phyloP scores from a whole-genome alignment of 1,140 invertebrate genomes.

The Frieseomelitta varia region DNA sequence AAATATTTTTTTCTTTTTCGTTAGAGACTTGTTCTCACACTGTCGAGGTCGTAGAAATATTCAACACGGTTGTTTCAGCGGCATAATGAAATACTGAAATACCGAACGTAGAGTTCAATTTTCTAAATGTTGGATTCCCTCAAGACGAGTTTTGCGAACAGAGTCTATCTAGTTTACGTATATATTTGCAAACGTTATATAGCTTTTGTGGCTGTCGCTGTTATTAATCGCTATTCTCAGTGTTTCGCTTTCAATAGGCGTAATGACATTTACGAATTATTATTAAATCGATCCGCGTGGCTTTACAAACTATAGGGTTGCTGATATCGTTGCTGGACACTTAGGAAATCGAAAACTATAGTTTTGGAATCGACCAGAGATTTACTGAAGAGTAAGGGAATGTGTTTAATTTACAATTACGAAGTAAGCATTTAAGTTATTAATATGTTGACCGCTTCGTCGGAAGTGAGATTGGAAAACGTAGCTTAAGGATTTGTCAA shows the following conservation, averaged over 20 bases:
- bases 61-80: no score
- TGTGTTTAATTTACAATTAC: neutral
- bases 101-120: neutral
- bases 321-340: neutral
- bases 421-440: neutral
- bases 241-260: constrained; percentile 60
- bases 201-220: constrained; percentile 66
- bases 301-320: constrained; percentile 35
- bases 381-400: neutral
- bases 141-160: constrained; percentile 3
- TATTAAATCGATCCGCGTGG: constrained; percentile 31
- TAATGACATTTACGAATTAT: constrained; percentile 50
- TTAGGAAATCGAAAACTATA: neutral
- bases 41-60: no score
- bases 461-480: constrained; percentile 5
- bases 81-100: no score
- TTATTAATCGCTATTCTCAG: constrained; percentile 62
- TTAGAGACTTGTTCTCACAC: no score
- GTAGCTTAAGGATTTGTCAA: neutral
- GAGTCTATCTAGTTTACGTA: constrained; percentile 41
- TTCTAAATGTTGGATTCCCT: neutral
- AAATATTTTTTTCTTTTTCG: neutral
- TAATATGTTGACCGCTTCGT: neutral
- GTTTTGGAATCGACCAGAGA: neutral
- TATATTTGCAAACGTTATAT: constrained; percentile 52